These are phyloP conservation scores for Spodoptera picta DNA, from an alignment of 2,888 invertebrate genomes.

Conservation along the genomic window DNA sequence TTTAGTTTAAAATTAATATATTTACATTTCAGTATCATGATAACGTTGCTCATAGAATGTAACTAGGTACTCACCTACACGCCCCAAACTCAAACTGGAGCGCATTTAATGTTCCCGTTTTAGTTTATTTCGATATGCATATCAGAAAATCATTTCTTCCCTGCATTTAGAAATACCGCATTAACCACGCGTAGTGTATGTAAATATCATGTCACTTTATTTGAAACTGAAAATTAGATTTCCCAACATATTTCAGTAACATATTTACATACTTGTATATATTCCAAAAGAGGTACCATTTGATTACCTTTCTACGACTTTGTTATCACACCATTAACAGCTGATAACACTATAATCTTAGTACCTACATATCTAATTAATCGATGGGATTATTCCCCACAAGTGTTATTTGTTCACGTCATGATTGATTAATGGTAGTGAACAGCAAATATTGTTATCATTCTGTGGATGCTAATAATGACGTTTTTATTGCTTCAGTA, in stretches of 20 bases:
- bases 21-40: conserved; percentile 14
- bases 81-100: conserved; percentile 32
- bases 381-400: conserved; percentile 54
- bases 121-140: conserved; percentile 50
- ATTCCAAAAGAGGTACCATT: conserved; percentile 14
- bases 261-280: conserved; percentile 21
- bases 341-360: conserved; percentile 51
- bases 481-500: conserved; percentile 39
- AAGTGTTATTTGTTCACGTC: conserved; percentile 55
- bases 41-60: conserved; percentile 30
- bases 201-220: conserved; percentile 7
- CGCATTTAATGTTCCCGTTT: conserved; percentile 42
- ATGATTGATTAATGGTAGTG: conserved; percentile 59
- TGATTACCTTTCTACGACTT: conserved; percentile 40
- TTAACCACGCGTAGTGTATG: conserved; percentile 10
- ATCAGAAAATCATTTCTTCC: conserved; percentile 49
- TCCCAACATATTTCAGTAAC: not conserved
- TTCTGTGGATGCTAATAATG: conserved; percentile 37
- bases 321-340: conserved; percentile 62
- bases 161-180: conserved; percentile 30
- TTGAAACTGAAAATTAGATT: not conserved
- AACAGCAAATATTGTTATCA: conserved; percentile 40
- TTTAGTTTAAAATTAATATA: conserved; percentile 1
- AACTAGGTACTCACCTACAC: conserved; percentile 12
- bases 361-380: conserved; percentile 56